These are phyloP conservation scores for Apogon hyalosoma DNA, from an alignment of 2,797 vertebrate species.

Conservation along the genomic window DNA sequence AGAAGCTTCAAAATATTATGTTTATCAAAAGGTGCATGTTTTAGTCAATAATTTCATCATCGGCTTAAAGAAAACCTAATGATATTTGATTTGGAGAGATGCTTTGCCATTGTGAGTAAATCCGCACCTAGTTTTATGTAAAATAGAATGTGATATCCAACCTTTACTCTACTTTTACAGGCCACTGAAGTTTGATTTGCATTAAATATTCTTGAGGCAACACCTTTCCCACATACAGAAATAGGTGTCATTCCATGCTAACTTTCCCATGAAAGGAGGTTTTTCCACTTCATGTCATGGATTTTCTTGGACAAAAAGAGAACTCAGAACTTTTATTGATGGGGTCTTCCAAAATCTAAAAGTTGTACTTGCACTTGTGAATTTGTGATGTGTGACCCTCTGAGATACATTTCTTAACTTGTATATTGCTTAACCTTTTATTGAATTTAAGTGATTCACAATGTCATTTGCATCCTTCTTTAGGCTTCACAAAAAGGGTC, in stretches of 20 bases:
- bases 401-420: neutral
- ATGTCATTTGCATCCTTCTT: neutral
- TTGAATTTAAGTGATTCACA: neutral
- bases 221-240: neutral
- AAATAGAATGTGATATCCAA: neutral
- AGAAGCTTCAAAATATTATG: neutral
- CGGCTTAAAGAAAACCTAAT: slow-evolving; percentile 4
- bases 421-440: neutral
- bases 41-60: slow-evolving; percentile 5
- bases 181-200: neutral
- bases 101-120: neutral
- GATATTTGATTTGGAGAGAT: slow-evolving; percentile 11
- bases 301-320: too few species aligned
- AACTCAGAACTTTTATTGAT: too few species aligned
- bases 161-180: neutral
- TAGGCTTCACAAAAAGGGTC: neutral
- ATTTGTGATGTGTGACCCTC: too few species aligned
- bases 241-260: too few species aligned
- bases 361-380: too few species aligned
- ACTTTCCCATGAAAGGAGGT: too few species aligned
- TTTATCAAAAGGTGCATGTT: neutral
- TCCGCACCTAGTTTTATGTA: neutral
- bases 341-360: too few species aligned
- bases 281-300: too few species aligned
- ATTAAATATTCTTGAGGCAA: neutral